phyloP scores from a whole-genome alignment of 2,113 vertebrate genomes.

The Nicator chloris region DNA sequence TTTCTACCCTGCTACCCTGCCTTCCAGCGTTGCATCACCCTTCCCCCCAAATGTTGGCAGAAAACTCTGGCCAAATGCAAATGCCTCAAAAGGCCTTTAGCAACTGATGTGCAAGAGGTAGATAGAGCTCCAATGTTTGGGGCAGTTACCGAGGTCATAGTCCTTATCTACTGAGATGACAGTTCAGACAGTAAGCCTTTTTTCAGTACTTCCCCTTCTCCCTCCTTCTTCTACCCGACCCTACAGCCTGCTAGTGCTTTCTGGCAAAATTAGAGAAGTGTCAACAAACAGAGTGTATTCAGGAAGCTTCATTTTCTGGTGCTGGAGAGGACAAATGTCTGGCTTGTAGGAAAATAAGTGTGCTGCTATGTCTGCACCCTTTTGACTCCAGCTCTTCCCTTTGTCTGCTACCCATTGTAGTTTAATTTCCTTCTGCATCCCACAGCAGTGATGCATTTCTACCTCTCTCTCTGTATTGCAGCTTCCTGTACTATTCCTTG shows the following conservation, averaged over 20 bases:
- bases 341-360: not conserved
- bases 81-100: not conserved
- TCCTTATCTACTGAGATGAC: not conserved
- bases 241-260: not conserved
- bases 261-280: not conserved
- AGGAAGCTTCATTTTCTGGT: not conserved
- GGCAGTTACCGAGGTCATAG: not conserved
- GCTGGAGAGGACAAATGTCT: not conserved
- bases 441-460: not conserved
- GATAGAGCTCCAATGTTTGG: not conserved
- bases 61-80: not conserved
- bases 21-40: not conserved
- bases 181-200: not conserved
- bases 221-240: not conserved
- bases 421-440: not conserved
- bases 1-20: not conserved
- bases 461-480: not conserved
- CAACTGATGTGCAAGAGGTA: accelerated
- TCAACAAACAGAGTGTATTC: not conserved
- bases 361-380: not conserved
- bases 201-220: not conserved
- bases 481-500: not conserved
- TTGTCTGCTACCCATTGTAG: not conserved
- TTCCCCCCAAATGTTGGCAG: not conserved
- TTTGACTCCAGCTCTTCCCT: not conserved